Evolutionary conservation across 92 coral and sea anemone species (phyloP), one percentile per base, ranked within the genome.

Genomic region (Pocillopora grandis): DNA sequence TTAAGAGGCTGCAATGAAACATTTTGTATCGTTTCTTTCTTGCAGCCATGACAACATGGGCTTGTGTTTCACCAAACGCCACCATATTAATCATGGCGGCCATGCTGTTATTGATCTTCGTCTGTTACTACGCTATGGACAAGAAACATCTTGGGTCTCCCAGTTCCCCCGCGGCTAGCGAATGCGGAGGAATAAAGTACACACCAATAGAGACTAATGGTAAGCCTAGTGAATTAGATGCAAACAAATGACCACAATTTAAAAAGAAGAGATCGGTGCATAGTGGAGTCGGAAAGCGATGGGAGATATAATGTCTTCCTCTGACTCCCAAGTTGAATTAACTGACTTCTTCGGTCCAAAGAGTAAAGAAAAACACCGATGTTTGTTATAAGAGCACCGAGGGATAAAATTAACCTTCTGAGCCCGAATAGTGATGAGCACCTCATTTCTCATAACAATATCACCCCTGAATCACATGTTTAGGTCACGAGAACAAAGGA

Each of bases 1-100:
- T 27, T 27, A 27, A 27, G 31, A 27, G 31, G 31, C 31, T 27
- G 31, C 31, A 27, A 27, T 48, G 36, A 56, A 58, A 62, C 36
- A n/a, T 74, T 55, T 56, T 23, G 36, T 0, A 7, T 59, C 14
- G 56, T 74, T 74, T 14, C 8, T 77, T 10, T 3, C 18, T 69
- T 79, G 57, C 60, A 94, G 98, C 98, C 76, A 94, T 94, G 98
- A 94, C 98, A 71, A 94, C 98, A 14, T 94, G 98, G 98, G 73
- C 92, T 17, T 94, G 98, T 66, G 86, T 89, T 19, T 89, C 95
- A 10, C 98, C 98, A 21, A 91, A 87, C 20, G 85, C 88, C 78
- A 90, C 98, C 3, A 79, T 94, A n/a, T 78, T 94, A 59, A 87
- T 94, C 71, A 80, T 91, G 92, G 95, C 91, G 17, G 90, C 88